Evolutionary conservation across 2,797 vertebrate species (phyloP).

Genomic region (Clarias laeviceps): DNA sequence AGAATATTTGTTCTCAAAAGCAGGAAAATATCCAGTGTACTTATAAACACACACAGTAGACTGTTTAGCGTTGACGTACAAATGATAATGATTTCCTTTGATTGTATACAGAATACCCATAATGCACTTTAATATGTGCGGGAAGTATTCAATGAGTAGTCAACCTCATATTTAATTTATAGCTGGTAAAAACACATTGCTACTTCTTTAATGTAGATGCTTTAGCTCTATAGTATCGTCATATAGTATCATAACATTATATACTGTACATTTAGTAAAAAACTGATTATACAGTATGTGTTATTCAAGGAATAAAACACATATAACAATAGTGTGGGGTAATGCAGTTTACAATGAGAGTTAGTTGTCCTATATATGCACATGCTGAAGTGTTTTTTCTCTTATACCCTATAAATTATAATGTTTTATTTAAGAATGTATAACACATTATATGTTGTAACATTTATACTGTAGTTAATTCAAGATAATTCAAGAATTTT

Average conservation of each 20-base stretch:
- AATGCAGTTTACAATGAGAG: neutral
- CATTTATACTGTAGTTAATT: neutral
- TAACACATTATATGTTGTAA: neutral
- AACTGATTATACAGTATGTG: neutral
- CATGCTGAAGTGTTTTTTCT: neutral
- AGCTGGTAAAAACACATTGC: neutral
- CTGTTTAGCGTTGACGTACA: neutral
- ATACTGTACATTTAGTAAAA: neutral
- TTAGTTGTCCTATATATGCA: neutral
- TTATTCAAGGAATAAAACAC: neutral
- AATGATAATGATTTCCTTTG: neutral
- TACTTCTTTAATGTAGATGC: neutral
- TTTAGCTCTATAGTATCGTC: neutral
- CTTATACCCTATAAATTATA: neutral
- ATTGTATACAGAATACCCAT: neutral
- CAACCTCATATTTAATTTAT: conserved; percentile 1
- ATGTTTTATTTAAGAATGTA: neutral
- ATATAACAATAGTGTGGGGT: neutral
- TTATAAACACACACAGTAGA: neutral
- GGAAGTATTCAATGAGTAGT: neutral
- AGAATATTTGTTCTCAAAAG: neutral
- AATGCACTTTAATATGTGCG: neutral
- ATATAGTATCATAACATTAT: neutral
- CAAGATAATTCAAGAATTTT: too few relatives aligned
- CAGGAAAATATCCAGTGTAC: neutral